These are phyloP conservation scores for Megalops cyprinoides DNA, from an alignment of 2,797 vertebrate genomes.

Conservation along the genomic window DNA sequence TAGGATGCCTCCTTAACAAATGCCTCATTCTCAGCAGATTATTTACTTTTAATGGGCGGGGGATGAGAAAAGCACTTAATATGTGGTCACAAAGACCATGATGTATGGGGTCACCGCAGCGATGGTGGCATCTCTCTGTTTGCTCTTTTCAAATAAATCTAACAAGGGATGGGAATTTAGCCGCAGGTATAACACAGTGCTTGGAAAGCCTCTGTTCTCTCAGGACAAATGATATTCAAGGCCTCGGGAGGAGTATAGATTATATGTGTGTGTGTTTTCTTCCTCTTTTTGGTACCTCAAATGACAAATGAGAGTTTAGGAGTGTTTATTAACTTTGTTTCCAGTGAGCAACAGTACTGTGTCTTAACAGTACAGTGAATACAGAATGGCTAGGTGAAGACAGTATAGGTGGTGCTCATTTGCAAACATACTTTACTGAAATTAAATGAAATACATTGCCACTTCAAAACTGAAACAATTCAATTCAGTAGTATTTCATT, in stretches of 20 bases:
- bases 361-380: constrained; percentile 11
- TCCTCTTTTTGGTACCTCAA: constrained; percentile 15
- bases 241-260: constrained; percentile 36
- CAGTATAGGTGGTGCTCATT: background rate
- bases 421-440: background rate
- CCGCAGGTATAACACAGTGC: constrained; percentile 46
- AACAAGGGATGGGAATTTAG: constrained; percentile 43
- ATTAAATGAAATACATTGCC: too few relatives aligned
- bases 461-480: background rate
- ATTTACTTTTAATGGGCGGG: constrained; percentile 79
- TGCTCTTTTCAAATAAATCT: constrained; percentile 69
- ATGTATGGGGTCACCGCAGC: constrained; percentile 73
- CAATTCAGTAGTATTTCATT: background rate
- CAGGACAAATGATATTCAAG: constrained; percentile 26
- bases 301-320: constrained; percentile 27
- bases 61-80: constrained; percentile 73
- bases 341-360: constrained; percentile 4
- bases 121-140: constrained; percentile 55
- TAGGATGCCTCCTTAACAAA: constrained; percentile 61
- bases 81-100: constrained; percentile 72
- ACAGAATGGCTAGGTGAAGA: too few relatives aligned
- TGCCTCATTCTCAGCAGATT: constrained; percentile 69
- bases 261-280: background rate
- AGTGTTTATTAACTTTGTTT: constrained; percentile 31
- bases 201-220: constrained; percentile 37